Conservation (phyloP, 2,113 vertebrate genomes). For the Gambusia affinis region DNA sequence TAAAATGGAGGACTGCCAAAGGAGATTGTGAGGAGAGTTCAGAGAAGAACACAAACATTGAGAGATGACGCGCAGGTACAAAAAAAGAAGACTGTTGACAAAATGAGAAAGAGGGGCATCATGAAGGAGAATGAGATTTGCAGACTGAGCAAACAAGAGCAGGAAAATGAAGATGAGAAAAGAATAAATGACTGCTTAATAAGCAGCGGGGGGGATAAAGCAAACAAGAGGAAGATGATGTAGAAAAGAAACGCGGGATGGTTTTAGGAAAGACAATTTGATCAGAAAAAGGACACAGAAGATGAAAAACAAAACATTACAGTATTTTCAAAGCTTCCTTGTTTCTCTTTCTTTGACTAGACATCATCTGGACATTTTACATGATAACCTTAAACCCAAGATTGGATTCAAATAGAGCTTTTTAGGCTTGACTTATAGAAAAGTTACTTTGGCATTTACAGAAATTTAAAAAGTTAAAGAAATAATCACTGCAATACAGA, state of each 20-base stretch:
- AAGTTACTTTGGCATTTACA: conserved; percentile 47
- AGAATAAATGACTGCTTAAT: background rate
- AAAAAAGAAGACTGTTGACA: conserved; percentile 6
- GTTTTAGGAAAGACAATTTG: conserved; percentile 19
- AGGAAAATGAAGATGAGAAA: conserved; percentile 14
- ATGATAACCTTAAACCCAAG: background rate
- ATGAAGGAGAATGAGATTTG: conserved; percentile 14
- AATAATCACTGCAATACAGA: conserved; percentile 27
- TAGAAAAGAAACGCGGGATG: conserved; percentile 16
- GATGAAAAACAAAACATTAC: conserved; percentile 7
- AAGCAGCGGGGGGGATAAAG: background rate
- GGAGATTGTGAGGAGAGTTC: conserved; percentile 3
- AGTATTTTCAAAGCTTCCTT: background rate
- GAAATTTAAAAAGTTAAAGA: background rate
- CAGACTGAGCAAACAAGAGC: conserved; percentile 23
- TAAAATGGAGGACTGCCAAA: conserved; percentile 54
- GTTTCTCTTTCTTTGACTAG: background rate
- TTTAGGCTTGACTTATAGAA: conserved; percentile 26
- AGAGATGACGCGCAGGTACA: conserved; percentile 6
- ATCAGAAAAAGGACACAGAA: background rate
- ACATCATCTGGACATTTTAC: background rate
- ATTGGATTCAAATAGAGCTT: conserved; percentile 1
- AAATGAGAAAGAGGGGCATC: background rate
- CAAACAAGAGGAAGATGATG: conserved; percentile 7
- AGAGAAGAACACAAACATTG: conserved; percentile 1